phyloP scores from a whole-genome alignment of 2,113 vertebrate species.

The Tachysurus fulvidraco region DNA sequence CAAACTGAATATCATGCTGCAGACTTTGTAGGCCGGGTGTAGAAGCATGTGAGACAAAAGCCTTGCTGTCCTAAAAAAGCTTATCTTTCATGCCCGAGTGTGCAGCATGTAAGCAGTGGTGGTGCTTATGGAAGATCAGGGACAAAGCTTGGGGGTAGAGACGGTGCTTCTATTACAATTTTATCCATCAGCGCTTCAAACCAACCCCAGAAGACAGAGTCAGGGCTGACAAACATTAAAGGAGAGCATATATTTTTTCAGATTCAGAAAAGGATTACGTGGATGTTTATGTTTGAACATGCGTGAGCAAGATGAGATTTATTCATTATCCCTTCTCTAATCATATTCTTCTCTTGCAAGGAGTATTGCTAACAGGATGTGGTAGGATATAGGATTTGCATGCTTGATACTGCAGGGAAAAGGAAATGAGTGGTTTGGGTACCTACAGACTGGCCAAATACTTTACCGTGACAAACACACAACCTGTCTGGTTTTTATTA shows the following conservation, averaged over 20 bases:
- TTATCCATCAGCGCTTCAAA: background rate
- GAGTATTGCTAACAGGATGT: slow-evolving; percentile 28
- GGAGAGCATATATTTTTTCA: background rate
- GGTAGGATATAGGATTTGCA: slow-evolving; percentile 5
- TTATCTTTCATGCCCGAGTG: slow-evolving; percentile 60
- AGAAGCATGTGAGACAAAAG: slow-evolving; percentile 64
- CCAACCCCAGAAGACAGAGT: background rate
- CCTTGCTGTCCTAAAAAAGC: slow-evolving; percentile 55
- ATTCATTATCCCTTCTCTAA: background rate
- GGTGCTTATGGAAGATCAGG: background rate
- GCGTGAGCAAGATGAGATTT: slow-evolving; percentile 22
- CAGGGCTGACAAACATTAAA: background rate
- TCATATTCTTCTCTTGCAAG: background rate
- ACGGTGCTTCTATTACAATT: background rate
- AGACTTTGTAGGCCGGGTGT: slow-evolving; percentile 60
- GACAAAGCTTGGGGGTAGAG: too few relatives aligned
- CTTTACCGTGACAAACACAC: background rate
- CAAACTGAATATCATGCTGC: slow-evolving; percentile 54
- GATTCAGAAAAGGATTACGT: background rate
- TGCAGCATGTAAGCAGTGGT: slow-evolving; percentile 54
- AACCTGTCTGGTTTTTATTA: slow-evolving; percentile 25
- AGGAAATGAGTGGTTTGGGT: slow-evolving; percentile 33
- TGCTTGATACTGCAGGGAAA: slow-evolving; percentile 16
- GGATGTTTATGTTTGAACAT: slow-evolving; percentile 17
- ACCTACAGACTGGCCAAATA: slow-evolving; percentile 1